phyloP scores from a whole-genome alignment of 2,797 vertebrate genomes.

The Gallinago nigripennis region DNA sequence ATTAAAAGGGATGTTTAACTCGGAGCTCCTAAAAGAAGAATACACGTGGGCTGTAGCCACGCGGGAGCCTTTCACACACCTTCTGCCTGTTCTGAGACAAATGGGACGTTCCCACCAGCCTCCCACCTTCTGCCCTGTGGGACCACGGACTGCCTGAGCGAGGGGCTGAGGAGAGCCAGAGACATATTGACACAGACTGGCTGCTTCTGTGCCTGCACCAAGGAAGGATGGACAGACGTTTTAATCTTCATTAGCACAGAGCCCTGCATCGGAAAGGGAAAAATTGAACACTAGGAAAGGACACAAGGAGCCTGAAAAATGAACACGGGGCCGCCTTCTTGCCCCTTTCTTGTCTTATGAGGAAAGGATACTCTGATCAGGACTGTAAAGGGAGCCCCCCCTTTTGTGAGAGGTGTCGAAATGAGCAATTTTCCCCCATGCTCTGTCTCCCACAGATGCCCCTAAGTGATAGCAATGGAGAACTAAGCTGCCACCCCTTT shows the following conservation, averaged over 20 bases:
- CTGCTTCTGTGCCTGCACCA: not conserved
- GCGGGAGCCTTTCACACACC: not conserved
- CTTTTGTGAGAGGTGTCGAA: not conserved
- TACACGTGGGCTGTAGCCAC: fast-evolving
- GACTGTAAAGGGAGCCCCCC: not conserved
- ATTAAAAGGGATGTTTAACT: constrained; percentile 24
- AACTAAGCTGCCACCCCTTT: not conserved
- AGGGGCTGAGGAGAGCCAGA: not conserved
- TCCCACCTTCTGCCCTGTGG: not conserved
- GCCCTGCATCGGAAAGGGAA: not conserved
- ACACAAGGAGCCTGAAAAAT: not conserved
- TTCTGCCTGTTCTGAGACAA: constrained; percentile 2
- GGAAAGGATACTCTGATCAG: not conserved
- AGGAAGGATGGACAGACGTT: not conserved
- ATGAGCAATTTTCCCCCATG: not conserved
- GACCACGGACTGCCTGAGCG: not conserved
- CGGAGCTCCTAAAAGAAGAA: not conserved
- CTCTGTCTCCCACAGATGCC: not conserved
- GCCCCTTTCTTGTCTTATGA: not conserved
- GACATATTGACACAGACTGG: not conserved
- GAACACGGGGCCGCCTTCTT: not conserved
- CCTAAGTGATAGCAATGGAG: not conserved
- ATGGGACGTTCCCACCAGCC: not conserved
- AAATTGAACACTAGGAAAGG: not conserved
- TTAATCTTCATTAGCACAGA: constrained; percentile 21